These are phyloP conservation scores for Megaceryle maxima DNA, from an alignment of 2,113 vertebrate genomes.

Conservation along the genomic window DNA sequence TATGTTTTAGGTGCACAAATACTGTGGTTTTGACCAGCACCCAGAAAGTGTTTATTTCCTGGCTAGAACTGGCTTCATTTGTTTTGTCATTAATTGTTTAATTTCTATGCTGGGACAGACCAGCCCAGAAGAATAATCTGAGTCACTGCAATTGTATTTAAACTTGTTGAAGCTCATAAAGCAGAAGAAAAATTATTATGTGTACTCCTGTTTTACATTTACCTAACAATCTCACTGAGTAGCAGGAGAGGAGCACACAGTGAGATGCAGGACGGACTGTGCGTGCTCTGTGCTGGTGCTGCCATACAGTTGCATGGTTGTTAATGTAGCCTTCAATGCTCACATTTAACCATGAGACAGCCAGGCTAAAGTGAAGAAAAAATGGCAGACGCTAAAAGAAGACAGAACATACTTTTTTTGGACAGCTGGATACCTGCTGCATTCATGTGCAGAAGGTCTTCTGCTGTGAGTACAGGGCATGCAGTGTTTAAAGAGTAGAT, in stretches of 20 bases:
- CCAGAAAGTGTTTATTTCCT: background rate
- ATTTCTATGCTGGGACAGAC: background rate
- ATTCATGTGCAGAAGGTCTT: background rate
- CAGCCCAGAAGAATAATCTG: background rate
- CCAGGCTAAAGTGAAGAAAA: background rate
- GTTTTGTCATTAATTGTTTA: conserved; percentile 2
- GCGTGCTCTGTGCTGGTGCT: background rate
- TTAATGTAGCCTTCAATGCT: background rate
- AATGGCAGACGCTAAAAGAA: background rate
- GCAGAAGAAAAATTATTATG: background rate
- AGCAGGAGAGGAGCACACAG: background rate
- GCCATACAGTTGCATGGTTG: background rate
- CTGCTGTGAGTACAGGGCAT: background rate
- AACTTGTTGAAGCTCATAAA: background rate
- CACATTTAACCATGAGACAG: background rate
- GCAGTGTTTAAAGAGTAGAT: background rate
- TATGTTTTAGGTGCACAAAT: background rate
- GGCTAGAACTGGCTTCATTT: background rate
- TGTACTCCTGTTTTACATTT: background rate
- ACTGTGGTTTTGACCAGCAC: background rate
- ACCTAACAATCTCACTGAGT: background rate
- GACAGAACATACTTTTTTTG: background rate
- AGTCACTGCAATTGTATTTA: background rate
- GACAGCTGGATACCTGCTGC: background rate
- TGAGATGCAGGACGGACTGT: background rate